Conservation (phyloP, 2,797 vertebrate species). For the Hippopotamyrus pictus region DNA sequence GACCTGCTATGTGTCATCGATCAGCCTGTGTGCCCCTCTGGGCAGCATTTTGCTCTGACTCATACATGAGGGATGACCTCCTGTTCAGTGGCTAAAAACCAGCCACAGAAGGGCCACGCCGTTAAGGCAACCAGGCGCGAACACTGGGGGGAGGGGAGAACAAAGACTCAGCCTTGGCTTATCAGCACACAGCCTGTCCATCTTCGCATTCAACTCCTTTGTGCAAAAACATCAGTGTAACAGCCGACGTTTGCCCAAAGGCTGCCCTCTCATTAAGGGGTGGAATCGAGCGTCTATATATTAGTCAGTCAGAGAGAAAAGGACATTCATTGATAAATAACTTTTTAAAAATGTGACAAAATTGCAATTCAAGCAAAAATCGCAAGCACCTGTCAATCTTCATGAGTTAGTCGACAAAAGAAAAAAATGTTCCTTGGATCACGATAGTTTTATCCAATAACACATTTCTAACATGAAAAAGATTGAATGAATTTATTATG, state of each 20-base stretch:
- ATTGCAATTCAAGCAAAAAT: background rate
- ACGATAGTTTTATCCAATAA: background rate
- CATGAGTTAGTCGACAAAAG: background rate
- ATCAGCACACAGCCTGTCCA: background rate
- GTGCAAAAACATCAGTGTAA: background rate
- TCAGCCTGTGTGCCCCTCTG: background rate
- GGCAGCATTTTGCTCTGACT: slow-evolving; percentile 11
- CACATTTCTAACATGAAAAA: background rate
- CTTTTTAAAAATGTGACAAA: background rate
- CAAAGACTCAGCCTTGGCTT: slow-evolving; percentile 1
- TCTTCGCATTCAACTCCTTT: background rate
- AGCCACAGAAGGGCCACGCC: background rate
- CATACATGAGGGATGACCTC: slow-evolving; percentile 8
- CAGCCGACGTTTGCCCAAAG: background rate
- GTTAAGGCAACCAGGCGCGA: slow-evolving; percentile 3
- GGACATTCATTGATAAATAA: background rate
- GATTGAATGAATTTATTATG: background rate
- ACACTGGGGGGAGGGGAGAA: background rate
- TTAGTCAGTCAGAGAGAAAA: background rate
- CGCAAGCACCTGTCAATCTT: background rate
- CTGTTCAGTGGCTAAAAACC: background rate
- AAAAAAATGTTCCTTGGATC: background rate
- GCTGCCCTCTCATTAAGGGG: background rate
- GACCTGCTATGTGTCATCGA: slow-evolving; percentile 8
- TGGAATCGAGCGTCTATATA: background rate